Percentiles rank a stretch among this genome's conserved stretches.
These are phyloP conservation scores for Ctena decussata DNA, from an alignment of 2,888 invertebrate genomes.

Conservation along the genomic window DNA sequence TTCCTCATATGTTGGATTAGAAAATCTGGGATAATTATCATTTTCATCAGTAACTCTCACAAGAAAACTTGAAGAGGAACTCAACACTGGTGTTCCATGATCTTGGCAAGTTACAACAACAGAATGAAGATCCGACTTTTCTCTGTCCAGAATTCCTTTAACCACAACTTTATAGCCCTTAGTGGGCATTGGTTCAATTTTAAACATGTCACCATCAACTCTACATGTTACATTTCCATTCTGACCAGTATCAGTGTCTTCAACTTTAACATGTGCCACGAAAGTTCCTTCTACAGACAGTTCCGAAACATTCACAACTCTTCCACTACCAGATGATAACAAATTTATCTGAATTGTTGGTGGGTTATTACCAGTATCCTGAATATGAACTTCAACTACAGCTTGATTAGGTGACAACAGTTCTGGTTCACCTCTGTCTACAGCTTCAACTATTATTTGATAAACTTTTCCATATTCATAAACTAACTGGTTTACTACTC, in stretches of 20 bases:
- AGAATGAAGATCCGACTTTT: slow-evolving; percentile 72
- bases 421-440: slow-evolving; percentile 75
- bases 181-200: slow-evolving; percentile 72
- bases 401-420: slow-evolving; percentile 71
- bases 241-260: slow-evolving; percentile 82
- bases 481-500: slow-evolving; percentile 74
- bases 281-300: slow-evolving; percentile 76
- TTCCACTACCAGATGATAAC: slow-evolving; percentile 58
- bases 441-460: slow-evolving; percentile 76
- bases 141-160: slow-evolving; percentile 87
- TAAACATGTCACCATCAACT: slow-evolving; percentile 68
- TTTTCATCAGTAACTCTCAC: slow-evolving; percentile 93
- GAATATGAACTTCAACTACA: slow-evolving; percentile 88
- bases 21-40: slow-evolving; percentile 96
- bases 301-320: slow-evolving; percentile 77
- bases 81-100: slow-evolving; percentile 86
- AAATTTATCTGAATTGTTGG: slow-evolving; percentile 89
- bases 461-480: slow-evolving; percentile 74
- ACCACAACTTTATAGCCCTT: slow-evolving; percentile 83
- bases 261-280: slow-evolving; percentile 83
- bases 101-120: slow-evolving; percentile 89
- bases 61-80: slow-evolving; percentile 72
- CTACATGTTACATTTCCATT: slow-evolving; percentile 72
- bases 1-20: slow-evolving; percentile 61
- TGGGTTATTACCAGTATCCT: slow-evolving; percentile 97